These are phyloP conservation scores for Eremophila alpestris DNA, from an alignment of 2,797 vertebrate species.

Conservation along the genomic window DNA sequence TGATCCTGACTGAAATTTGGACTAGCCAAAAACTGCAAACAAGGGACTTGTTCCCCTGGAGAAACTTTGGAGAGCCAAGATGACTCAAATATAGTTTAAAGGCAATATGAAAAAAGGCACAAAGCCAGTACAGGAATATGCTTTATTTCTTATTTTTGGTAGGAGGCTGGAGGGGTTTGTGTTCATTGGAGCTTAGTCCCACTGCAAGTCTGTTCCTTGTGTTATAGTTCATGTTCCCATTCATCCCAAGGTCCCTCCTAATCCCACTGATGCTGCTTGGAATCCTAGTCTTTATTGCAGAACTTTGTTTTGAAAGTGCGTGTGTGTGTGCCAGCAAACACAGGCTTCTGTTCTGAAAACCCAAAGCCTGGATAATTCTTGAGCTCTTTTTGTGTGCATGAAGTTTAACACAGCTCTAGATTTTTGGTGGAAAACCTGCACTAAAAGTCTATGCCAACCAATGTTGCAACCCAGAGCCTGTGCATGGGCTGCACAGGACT, in stretches of 20 bases:
- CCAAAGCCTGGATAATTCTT: not conserved
- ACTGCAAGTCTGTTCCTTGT: not conserved
- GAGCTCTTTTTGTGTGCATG: not conserved
- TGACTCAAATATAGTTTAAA: not conserved
- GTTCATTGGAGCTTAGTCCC: not conserved
- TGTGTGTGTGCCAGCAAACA: not conserved
- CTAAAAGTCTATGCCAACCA: not conserved
- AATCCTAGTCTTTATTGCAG: not conserved
- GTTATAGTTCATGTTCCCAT: not conserved
- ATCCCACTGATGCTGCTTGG: not conserved
- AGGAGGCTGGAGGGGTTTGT: rapidly evolving
- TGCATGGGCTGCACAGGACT: not conserved
- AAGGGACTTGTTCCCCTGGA: not conserved
- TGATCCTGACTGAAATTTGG: not conserved
- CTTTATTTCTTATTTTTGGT: not conserved
- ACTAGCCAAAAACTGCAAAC: not conserved
- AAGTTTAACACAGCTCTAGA: not conserved
- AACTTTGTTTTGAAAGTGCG: not conserved
- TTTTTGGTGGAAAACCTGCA: not conserved
- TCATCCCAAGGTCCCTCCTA: not conserved
- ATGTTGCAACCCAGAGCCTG: not conserved
- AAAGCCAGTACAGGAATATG: not conserved
- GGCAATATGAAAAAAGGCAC: not conserved
- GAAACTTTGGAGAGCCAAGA: not conserved
- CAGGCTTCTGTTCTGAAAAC: not conserved